phyloP scores from a whole-genome alignment of 2,888 invertebrate species.

The Morpho achilles region DNA sequence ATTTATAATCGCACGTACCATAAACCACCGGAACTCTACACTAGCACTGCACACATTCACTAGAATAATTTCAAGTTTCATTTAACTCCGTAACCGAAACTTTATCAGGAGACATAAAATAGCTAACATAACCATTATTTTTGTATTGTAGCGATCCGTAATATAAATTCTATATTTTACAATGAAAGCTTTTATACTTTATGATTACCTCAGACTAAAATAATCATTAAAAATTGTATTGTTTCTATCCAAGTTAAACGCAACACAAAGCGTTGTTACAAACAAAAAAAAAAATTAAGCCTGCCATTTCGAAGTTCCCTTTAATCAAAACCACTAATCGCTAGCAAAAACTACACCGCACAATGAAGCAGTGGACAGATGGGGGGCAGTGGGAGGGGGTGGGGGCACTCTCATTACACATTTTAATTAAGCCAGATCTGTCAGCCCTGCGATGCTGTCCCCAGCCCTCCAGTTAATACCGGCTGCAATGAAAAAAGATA shows the following conservation, averaged over 20 bases:
- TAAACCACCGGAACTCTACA: too few relatives aligned
- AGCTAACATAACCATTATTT: too few relatives aligned
- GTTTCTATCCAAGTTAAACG: background rate
- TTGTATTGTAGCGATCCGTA: too few relatives aligned
- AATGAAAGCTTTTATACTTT: too few relatives aligned
- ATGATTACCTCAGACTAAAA: too few relatives aligned
- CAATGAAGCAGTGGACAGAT: slow-evolving; percentile 14
- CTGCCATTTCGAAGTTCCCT: slow-evolving; percentile 3
- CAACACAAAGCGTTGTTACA: background rate
- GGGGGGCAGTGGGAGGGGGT: background rate
- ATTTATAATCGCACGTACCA: too few relatives aligned
- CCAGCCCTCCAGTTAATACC: slow-evolving; percentile 9
- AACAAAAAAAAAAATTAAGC: background rate
- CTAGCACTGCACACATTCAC: too few relatives aligned
- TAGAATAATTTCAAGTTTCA: too few relatives aligned
- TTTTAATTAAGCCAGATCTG: slow-evolving; percentile 27
- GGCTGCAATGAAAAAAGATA: slow-evolving; percentile 7
- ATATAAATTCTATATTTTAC: too few relatives aligned
- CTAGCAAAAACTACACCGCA: slow-evolving; percentile 10
- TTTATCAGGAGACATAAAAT: too few relatives aligned
- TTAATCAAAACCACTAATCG: slow-evolving; percentile 11
- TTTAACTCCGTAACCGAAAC: too few relatives aligned
- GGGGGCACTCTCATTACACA: slow-evolving; percentile 25
- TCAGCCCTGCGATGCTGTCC: slow-evolving; percentile 19
- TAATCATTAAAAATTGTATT: too few relatives aligned